These are phyloP conservation scores for Nomia melanderi DNA, from an alignment of 1,140 invertebrate species.

Conservation along the genomic window DNA sequence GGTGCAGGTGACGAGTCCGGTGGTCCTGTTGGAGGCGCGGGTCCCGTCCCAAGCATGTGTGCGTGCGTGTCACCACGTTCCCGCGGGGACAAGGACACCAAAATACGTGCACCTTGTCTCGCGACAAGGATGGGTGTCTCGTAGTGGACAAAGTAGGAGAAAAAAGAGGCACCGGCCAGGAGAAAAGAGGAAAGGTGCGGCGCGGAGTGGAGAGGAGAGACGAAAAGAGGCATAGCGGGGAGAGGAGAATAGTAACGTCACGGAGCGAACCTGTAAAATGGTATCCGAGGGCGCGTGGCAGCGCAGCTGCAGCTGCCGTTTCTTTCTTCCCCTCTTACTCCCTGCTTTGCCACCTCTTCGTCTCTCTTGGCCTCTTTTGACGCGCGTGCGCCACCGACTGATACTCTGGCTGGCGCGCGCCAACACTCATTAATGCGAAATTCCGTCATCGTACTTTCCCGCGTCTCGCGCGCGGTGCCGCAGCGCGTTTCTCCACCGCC, in stretches of 20 bases:
- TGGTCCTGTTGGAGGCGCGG: constrained; percentile 69
- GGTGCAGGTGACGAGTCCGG: constrained; percentile 77
- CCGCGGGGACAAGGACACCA: constrained; percentile 31
- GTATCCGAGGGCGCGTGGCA: constrained; percentile 75
- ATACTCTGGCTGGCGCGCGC: constrained; percentile 69
- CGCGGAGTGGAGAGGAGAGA: too few relatives aligned
- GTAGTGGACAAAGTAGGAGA: constrained; percentile 23
- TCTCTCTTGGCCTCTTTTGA: constrained; percentile 44
- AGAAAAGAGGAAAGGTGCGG: constrained; percentile 7
- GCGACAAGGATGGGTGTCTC: constrained; percentile 18
- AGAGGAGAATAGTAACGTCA: constrained; percentile 10
- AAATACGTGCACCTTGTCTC: not conserved
- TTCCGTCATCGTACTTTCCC: constrained; percentile 54
- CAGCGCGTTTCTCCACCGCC: not conserved
- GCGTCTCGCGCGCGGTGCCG: constrained; percentile 34
- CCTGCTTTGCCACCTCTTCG: not conserved
- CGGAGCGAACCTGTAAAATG: constrained; percentile 65
- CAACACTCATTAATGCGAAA: constrained; percentile 71
- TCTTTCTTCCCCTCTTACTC: constrained; percentile 36
- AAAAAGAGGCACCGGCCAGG: constrained; percentile 17
- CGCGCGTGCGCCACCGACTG: constrained; percentile 44
- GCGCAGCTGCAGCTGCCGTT: constrained; percentile 75
- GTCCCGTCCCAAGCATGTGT: constrained; percentile 44
- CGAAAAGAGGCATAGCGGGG: too few relatives aligned
- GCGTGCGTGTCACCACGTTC: constrained; percentile 53